Base-by-base conservation (phyloP, 2,797 vertebrate species). In the Myotis planiceps region DNA sequence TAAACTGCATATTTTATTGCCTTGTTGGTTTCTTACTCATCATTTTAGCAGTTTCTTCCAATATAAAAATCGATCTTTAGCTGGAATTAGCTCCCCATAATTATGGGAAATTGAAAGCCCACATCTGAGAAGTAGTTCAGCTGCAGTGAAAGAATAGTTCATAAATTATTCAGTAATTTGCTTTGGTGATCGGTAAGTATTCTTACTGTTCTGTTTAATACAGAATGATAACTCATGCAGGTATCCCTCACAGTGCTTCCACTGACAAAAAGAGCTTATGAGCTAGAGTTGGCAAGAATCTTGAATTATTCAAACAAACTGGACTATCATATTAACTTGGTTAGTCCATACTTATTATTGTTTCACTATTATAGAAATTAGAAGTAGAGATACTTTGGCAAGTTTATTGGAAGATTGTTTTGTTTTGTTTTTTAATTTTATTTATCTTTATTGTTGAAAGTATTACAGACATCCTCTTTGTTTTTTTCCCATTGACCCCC, bases 91-190 rank as follows among this genome's bases (percentile, higher is more conserved):
- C 68, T 88, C 39, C 9, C 75, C 9, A 8, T 86, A 92, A 60
- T 92, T 94, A 78, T 29, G 82, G 72, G 86, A 96, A 79, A 86
- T 66, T 92, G 74, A 92, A 96, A 92, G 75, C n/a, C 16, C 42
- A 84, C 65, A 83, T 88, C 45, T 27, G 47, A 91, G n/a, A 60
- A 87, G n/a, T 78, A 74, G 55, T 79, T 96, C 16, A 39, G 25
- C 71, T 92, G 53, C 80, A 84, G 49, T 76, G 32, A 76, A 68
- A 94, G 45, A 93, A 79, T 47, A 76, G 1, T 74, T 76, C 27
- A 74, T 89, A 60, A 55, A 71, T 83, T 92, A 74, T 91, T 79
- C 42, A 83, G 42, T 45, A 71, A 53, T 80, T 79, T 37, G 72
- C 29, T 39, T 93, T 16, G 47, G 23, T 90, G 63, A 58, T 47